These are phyloP conservation scores for Turdus rufiventris DNA, from an alignment of 2,113 vertebrate species.

Conservation along the genomic window DNA sequence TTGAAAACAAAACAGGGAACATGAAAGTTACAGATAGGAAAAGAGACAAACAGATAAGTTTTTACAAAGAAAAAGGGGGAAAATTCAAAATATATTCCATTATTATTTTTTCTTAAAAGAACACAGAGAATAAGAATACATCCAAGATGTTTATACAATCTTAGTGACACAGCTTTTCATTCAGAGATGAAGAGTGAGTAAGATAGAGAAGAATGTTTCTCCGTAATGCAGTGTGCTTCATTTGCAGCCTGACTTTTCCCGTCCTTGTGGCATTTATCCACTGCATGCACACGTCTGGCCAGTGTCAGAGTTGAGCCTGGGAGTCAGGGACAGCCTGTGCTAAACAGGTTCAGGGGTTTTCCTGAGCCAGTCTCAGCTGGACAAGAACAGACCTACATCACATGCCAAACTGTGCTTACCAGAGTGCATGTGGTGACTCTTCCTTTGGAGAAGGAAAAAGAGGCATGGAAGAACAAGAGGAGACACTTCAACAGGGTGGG, in stretches of 20 bases:
- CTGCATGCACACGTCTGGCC: background rate
- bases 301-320: accelerated
- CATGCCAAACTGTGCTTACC: background rate
- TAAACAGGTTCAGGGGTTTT: background rate
- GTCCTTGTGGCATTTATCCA: background rate
- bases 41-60: background rate
- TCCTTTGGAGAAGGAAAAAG: background rate
- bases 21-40: background rate
- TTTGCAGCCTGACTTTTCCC: background rate
- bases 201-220: background rate
- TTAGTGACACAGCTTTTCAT: background rate
- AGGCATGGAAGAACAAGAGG: background rate
- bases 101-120: background rate
- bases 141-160: background rate
- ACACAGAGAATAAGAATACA: background rate
- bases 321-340: background rate
- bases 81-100: background rate
- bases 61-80: background rate
- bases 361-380: background rate
- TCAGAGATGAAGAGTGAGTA: background rate
- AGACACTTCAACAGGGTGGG: background rate
- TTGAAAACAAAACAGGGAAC: background rate
- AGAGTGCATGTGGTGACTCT: accelerated
- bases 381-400: background rate
- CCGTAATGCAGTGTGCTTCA: background rate